Evolutionary conservation across 2,888 invertebrate species (phyloP).

Genomic region (Myopa tessellatipennis): DNA sequence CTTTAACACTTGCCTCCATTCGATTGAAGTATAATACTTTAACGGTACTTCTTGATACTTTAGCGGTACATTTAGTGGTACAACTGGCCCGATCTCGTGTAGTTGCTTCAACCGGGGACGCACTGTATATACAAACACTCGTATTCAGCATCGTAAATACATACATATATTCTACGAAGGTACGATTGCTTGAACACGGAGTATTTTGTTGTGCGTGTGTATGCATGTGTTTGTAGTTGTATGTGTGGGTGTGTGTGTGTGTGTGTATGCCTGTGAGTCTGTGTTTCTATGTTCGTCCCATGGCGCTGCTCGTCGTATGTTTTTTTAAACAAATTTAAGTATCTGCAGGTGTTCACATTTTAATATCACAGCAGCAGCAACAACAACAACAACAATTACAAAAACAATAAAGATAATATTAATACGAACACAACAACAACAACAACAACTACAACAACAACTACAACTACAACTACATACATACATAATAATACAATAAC

Average conservation of each 20-base stretch:
- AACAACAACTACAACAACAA: not conserved
- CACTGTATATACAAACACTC: too few relatives aligned
- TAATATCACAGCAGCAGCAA: constrained; percentile 55
- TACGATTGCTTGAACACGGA: too few relatives aligned
- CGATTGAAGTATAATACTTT: too few relatives aligned
- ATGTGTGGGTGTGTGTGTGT: constrained; percentile 8
- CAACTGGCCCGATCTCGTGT: too few relatives aligned
- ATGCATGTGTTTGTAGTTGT: not conserved
- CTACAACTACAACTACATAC: not conserved
- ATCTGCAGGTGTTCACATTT: constrained; percentile 67
- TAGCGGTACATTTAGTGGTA: too few relatives aligned
- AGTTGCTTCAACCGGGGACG: too few relatives aligned
- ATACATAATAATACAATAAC: not conserved
- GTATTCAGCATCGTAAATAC: too few relatives aligned
- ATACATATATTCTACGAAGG: too few relatives aligned
- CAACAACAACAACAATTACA: not conserved
- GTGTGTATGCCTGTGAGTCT: constrained; percentile 16
- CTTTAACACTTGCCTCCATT: too few relatives aligned
- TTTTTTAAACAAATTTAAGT: constrained; percentile 66
- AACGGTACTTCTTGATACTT: too few relatives aligned
- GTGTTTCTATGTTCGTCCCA: constrained; percentile 14
- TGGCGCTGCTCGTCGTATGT: not conserved
- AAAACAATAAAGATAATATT: not conserved
- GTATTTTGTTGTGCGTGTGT: too few relatives aligned
- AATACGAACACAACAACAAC: not conserved